A percentile compares a stretch with the other conserved stretches of the same genome.
These are phyloP conservation scores for Pantala flavescens DNA, from an alignment of 1,140 invertebrate genomes.

Conservation along the genomic window DNA sequence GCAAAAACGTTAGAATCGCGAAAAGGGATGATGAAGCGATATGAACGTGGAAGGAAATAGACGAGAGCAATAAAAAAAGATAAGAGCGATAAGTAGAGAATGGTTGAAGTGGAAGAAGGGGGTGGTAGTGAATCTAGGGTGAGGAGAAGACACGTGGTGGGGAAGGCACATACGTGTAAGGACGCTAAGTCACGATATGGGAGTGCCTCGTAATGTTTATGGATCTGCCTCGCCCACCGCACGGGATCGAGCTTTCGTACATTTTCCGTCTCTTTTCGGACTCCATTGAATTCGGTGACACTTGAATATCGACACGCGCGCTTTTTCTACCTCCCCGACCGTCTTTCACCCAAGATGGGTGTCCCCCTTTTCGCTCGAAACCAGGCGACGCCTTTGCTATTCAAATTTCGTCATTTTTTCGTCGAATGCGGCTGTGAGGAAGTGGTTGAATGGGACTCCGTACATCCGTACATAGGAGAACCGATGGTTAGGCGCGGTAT, in stretches of 20 bases:
- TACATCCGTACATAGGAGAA: too few species aligned
- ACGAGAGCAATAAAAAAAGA: not conserved
- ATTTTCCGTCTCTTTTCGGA: not conserved
- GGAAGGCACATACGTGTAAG: not conserved
- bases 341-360: not conserved
- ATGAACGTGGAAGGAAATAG: not conserved
- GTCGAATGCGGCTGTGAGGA: too few species aligned
- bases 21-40: not conserved
- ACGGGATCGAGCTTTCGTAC: not conserved
- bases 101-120: not conserved
- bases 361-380: not conserved
- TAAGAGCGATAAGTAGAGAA: not conserved
- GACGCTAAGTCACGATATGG: not conserved
- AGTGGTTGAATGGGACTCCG: too few species aligned
- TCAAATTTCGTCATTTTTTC: not conserved
- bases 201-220: slow-evolving; percentile 9
- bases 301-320: not conserved
- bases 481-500: too few species aligned
- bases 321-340: not conserved
- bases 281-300: slow-evolving; percentile 4
- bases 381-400: not conserved
- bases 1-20: too few species aligned
- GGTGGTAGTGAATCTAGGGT: not conserved
- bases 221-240: not conserved
- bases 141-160: not conserved